phyloP scores from a whole-genome alignment of 2,113 vertebrate species.

The Neodontobutis hainanensis region DNA sequence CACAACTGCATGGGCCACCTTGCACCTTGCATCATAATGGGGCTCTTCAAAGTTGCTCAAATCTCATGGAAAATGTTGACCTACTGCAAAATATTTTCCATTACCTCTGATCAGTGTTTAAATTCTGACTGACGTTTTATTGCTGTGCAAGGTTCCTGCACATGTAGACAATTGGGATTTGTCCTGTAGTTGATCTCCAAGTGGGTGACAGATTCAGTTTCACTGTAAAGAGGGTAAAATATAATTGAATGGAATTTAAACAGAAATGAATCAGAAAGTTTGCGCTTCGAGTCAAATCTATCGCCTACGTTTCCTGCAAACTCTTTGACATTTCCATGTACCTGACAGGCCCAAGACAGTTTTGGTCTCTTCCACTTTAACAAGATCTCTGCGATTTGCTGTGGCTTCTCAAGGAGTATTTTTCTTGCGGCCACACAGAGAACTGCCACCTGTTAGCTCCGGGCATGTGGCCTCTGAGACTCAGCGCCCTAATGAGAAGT shows the following conservation, averaged over 20 bases:
- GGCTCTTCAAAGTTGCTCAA: too few species aligned
- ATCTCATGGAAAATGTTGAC: too few species aligned
- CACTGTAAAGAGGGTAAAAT: not conserved
- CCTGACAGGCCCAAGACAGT: slow-evolving; percentile 31
- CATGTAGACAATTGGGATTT: not conserved
- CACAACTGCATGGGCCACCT: too few species aligned
- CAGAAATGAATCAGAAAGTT: not conserved
- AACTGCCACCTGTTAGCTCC: slow-evolving; percentile 48
- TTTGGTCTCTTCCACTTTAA: slow-evolving; percentile 39
- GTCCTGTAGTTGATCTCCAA: not conserved
- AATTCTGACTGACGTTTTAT: too few species aligned
- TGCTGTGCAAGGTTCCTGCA: too few species aligned
- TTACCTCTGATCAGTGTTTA: too few species aligned
- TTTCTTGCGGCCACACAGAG: slow-evolving; percentile 15
- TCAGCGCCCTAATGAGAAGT: slow-evolving; percentile 54
- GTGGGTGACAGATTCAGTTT: not conserved
- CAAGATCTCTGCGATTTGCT: slow-evolving; percentile 42
- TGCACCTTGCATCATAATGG: too few species aligned
- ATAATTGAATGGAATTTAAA: not conserved
- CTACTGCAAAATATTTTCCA: too few species aligned
- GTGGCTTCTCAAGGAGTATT: slow-evolving; percentile 30
- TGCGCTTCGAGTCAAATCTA: slow-evolving; percentile 34
- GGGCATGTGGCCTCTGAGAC: slow-evolving; percentile 33
- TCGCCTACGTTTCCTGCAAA: slow-evolving; percentile 22
- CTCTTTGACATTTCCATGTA: slow-evolving; percentile 40